Evolutionary conservation across 2,113 vertebrate species (phyloP).

Genomic region (Hippocampus guttulatus): DNA sequence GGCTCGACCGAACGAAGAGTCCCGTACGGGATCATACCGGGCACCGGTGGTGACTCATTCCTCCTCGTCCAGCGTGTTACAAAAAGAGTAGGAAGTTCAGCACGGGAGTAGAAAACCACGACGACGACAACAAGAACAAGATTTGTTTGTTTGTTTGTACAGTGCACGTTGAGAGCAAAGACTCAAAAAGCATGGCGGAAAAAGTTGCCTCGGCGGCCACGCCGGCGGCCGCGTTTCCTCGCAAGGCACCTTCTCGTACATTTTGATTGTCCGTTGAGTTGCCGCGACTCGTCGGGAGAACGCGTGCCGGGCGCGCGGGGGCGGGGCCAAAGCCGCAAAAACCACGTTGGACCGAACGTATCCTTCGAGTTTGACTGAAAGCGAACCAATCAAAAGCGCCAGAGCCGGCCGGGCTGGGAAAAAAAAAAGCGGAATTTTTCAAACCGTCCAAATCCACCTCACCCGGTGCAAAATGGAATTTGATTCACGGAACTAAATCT

Average conservation of each 20-base stretch:
- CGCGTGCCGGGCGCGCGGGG: conserved; percentile 55
- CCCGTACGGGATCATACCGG: conserved; percentile 49
- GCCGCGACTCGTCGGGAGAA: conserved; percentile 41
- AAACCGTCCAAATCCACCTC: too few species aligned
- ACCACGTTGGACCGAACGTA: too few species aligned
- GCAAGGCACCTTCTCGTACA: conserved; percentile 62
- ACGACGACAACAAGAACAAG: not conserved
- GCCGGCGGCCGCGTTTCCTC: conserved; percentile 17
- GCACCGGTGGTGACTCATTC: conserved; percentile 59
- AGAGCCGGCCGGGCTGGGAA: too few species aligned
- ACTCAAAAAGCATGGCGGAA: conserved; percentile 47
- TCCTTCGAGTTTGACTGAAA: too few species aligned
- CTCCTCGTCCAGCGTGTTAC: conserved; percentile 56
- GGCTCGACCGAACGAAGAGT: conserved; percentile 41
- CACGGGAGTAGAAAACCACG: conserved; percentile 49
- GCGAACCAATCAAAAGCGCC: too few species aligned
- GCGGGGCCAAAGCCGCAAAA: not conserved
- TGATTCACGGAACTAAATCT: too few species aligned
- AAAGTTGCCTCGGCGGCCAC: conserved; percentile 44
- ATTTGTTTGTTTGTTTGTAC: conserved; percentile 41
- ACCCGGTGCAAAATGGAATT: too few species aligned
- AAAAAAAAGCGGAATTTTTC: too few species aligned
- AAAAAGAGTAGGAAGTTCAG: conserved; percentile 54
- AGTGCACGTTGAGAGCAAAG: conserved; percentile 65
- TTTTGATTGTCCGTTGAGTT: conserved; percentile 67